Base-by-base conservation (phyloP, 2,113 vertebrate species). In the Nothoprocta perdicaria region DNA sequence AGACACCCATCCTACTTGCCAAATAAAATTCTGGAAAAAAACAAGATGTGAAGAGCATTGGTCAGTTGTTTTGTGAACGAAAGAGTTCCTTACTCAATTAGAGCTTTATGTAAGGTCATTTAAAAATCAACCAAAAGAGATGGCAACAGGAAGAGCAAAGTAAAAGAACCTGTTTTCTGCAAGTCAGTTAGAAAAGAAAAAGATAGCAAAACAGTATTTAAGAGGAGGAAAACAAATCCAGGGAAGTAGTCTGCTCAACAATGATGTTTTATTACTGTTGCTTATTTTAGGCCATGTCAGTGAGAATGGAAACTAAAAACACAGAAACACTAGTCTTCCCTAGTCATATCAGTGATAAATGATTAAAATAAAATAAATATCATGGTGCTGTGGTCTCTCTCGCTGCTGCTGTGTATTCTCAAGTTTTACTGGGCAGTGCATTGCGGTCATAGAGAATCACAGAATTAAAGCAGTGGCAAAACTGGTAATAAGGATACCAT, bases 1-100 rank as follows among this genome's bases (percentile, higher is more conserved):
- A 92, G 76, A 79, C 62, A 78, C 40, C 68, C 53, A 55, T 80
- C 14, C 15, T 66, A 53, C 84, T 52, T 93, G 96, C 96, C 96
- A 96, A 96, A 92, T 88, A 93, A 93, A 96, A 91, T 93, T 92
- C 82, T 96, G 95, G 94, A 95, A 96, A 95, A 96, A 95, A 80
- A 0, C 92, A 96, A 93, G 91, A 73, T 91, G 53, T 68, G 52
- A 92, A 50, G 68, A 89, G 89, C 48, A 48, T 24, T 78, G 73
- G 65, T 81, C 65, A 52, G 41, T 80, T 96, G 84, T 89, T 89
- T 93, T 89, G 58, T 68, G 80, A 90, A 80, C 57, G 50, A 85
- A 93, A 84, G 80, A 40, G 26, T 29, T 93, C 95, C 90, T 89
- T 58, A 72, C 35, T 84, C 69, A 85, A 65, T 83, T 93, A 94